Conservation (phyloP, 2,888 invertebrate genomes). For the Leptarthrus brevirostris region DNA sequence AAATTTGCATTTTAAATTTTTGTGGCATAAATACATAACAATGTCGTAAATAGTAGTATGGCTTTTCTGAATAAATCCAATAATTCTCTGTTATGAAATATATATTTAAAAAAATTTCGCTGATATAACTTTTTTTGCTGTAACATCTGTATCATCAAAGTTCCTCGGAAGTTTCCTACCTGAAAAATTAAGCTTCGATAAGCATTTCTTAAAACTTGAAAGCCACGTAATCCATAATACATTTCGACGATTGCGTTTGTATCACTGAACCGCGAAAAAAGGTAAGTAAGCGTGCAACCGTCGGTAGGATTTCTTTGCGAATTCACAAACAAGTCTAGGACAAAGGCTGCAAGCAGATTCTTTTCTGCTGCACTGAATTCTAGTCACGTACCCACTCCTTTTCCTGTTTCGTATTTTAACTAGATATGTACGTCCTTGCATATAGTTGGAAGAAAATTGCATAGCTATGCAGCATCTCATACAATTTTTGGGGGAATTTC, state of each 20-base stretch:
- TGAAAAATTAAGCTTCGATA: constrained; percentile 7
- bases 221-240: constrained; percentile 25
- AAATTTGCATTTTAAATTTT: too few relatives aligned
- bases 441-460: constrained; percentile 19
- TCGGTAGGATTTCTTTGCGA: constrained; percentile 17
- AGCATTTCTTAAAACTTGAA: constrained; percentile 7
- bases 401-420: constrained; percentile 41
- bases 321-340: constrained; percentile 27
- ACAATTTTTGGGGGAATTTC: constrained; percentile 31
- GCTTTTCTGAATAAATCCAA: too few relatives aligned
- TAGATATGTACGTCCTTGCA: constrained; percentile 38
- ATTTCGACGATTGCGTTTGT: constrained; percentile 28
- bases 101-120: too few relatives aligned
- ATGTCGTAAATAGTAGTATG: too few relatives aligned
- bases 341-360: constrained; percentile 34
- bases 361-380: not conserved
- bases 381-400: constrained; percentile 14
- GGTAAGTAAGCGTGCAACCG: constrained; percentile 31
- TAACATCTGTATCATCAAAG: not conserved
- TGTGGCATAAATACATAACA: too few relatives aligned
- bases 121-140: too few relatives aligned
- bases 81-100: too few relatives aligned
- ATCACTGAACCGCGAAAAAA: constrained; percentile 13
- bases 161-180: not conserved
- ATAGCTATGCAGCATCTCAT: constrained; percentile 40